Conservation (phyloP, 2,888 invertebrate species). For the Deroplatys truncata region DNA sequence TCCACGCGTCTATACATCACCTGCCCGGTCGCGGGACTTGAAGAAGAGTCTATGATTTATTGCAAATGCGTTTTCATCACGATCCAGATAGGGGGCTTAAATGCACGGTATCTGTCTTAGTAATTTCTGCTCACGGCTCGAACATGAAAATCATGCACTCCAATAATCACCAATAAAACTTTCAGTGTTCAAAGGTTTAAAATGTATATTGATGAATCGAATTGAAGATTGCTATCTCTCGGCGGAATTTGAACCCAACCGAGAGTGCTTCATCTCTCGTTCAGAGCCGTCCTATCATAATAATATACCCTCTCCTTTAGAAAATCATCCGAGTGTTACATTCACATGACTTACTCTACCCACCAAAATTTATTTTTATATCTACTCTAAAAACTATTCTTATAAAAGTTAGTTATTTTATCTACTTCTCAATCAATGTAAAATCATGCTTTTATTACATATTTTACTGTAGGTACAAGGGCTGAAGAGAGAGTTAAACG, state of each 20-base stretch:
- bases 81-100: not conserved
- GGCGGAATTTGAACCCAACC: not conserved
- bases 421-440: too few species aligned
- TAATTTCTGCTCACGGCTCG: not conserved
- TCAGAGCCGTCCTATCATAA: too few species aligned
- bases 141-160: not conserved
- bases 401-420: too few species aligned
- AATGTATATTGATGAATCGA: not conserved
- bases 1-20: not conserved
- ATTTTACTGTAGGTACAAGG: too few species aligned
- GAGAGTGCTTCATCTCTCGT: too few species aligned
- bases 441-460: too few species aligned
- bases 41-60: not conserved
- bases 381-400: too few species aligned
- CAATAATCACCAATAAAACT: not conserved
- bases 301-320: too few species aligned
- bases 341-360: too few species aligned
- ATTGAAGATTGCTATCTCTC: not conserved
- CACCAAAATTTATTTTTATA: too few species aligned
- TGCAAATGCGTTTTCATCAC: not conserved
- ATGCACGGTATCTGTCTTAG: not conserved
- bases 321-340: too few species aligned
- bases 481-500: too few species aligned
- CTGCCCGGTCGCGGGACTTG: not conserved
- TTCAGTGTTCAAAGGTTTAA: not conserved